phyloP scores from a whole-genome alignment of 2,113 vertebrate genomes.

The Syngnathoides biaculeatus region DNA sequence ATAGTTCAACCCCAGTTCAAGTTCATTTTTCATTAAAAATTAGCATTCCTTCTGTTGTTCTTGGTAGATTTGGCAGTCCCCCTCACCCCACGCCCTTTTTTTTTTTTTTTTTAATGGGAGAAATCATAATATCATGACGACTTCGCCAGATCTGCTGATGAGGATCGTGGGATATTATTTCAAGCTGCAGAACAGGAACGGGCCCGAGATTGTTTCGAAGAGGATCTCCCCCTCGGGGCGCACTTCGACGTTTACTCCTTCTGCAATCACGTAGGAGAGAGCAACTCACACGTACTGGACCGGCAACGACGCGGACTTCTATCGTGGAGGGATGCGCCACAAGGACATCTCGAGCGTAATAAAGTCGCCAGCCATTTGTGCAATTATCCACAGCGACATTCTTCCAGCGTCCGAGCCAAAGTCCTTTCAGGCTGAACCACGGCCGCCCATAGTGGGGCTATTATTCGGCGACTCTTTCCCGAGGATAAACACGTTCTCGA shows the following conservation, averaged over 20 bases:
- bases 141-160: neutral
- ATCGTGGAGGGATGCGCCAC: neutral
- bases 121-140: neutral
- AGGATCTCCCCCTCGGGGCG: neutral
- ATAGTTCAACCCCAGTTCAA: neutral
- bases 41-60: neutral
- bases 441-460: neutral
- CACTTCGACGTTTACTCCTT: neutral
- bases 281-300: no score
- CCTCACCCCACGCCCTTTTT: no score
- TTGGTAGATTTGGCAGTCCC: neutral
- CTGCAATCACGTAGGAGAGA: neutral
- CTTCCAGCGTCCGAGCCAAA: neutral
- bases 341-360: neutral
- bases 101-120: neutral
- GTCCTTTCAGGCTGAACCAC: neutral
- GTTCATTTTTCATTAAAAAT: neutral
- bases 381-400: neutral
- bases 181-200: neutral
- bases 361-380: neutral
- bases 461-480: neutral
- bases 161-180: constrained; percentile 1
- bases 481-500: neutral
- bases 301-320: neutral
- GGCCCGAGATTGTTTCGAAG: neutral